Base-by-base conservation (phyloP, 2,797 vertebrate genomes). In the Cyprinodon diabolis region DNA sequence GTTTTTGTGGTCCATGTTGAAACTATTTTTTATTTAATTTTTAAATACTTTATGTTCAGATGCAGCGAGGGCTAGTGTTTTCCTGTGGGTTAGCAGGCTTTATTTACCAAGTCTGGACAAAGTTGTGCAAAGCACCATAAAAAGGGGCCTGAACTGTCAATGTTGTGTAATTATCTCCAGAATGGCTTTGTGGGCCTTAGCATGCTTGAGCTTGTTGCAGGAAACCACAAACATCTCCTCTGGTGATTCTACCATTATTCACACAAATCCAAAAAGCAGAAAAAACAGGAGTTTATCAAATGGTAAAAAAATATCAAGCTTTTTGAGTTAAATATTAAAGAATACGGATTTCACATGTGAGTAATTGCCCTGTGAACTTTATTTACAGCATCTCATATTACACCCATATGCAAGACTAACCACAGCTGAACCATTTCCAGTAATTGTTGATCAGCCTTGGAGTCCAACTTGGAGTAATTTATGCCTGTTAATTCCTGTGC, bases 91-190 rank as follows among this genome's bases (percentile, higher is more conserved):
- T 37, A 19, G n/a, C 68, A 56, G 23, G n/a, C 43, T 71, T 37
- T 49, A 51, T 30, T n/a, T 14, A 62, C 47, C 69, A 62, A 23
- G 69, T 71, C 57, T 51, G 57, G 57, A 35, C 57, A 37, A 21
- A 49, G 57, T 7, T 51, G 47, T 10, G 2, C 25, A 21, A 43
- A 60, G 25, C 45, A 62, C 57, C 47, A 48, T 10, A 37, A 35
- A 21, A 60, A 51, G 23, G 37, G 37, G 19, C 11, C 48, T 37
- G 25, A 51, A 49, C 21, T 62, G 6, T 37, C 57, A 62, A 35
- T 12, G 2, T 21, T 37, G 56, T 56, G 37, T 30, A 45, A 45
- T 43, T 43, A 56, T 69, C 52, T 60, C n/a, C 35, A 4, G 17
- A 62, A 62, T 58, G 55, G 15, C 55, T 48, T 17, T 47, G 4